Evolutionary conservation across 2,797 vertebrate species (phyloP).

Genomic region (Oreochromis mossambicus): DNA sequence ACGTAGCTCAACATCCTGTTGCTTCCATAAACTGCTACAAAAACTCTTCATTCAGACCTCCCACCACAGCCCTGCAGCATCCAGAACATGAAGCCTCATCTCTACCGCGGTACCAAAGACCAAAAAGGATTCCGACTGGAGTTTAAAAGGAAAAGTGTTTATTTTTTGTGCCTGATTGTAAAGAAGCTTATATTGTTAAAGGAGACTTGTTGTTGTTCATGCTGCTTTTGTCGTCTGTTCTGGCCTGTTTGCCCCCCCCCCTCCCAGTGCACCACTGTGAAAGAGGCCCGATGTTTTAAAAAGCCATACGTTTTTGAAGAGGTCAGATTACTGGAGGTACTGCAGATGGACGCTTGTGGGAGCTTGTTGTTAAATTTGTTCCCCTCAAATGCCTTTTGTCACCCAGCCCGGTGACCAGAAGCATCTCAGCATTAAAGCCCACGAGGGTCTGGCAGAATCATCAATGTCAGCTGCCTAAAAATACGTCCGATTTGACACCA

Average conservation of each 20-base stretch:
- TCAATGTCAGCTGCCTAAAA: background rate
- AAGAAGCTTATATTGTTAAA: constrained; percentile 45
- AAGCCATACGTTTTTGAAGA: constrained; percentile 70
- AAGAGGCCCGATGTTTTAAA: constrained; percentile 41
- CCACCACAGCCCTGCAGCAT: constrained; percentile 3
- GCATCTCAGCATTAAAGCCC: constrained; percentile 11
- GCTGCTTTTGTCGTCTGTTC: constrained; percentile 42
- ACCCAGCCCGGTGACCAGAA: constrained; percentile 4
- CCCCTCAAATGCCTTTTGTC: constrained; percentile 49
- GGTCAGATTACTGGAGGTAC: constrained; percentile 49
- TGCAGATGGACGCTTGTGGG: constrained; percentile 13
- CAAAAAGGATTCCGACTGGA: constrained; percentile 47
- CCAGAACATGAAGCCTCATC: background rate
- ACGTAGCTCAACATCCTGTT: background rate
- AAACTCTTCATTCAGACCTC: background rate
- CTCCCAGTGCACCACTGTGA: background rate
- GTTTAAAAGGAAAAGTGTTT: constrained; percentile 20
- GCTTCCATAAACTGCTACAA: background rate
- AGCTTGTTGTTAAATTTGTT: background rate
- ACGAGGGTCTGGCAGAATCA: background rate
- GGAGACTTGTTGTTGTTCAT: constrained; percentile 9
- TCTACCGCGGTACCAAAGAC: constrained; percentile 61
- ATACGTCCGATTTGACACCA: background rate
- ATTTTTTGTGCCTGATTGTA: constrained; percentile 65
- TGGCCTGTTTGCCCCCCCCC: background rate